A percentile compares a stretch with the other conserved stretches of the same genome.
Conservation (phyloP, 2,888 invertebrate species). For the Hirtodrosophila confusa region DNA sequence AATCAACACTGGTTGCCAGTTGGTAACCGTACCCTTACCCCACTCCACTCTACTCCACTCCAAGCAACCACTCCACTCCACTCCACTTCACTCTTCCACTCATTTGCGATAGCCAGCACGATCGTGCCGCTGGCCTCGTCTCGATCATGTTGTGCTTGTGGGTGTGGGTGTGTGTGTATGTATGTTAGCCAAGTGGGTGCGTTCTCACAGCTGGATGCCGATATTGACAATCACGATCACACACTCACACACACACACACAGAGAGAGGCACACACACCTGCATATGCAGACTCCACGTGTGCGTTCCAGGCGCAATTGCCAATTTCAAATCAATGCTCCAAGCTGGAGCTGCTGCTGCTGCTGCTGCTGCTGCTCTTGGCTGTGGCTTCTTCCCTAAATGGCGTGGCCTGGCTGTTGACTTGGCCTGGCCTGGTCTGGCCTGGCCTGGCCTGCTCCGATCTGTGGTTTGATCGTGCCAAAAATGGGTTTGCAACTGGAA, state of each 20-base stretch:
- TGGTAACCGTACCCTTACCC: slow-evolving; percentile 1
- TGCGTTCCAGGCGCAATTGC: slow-evolving; percentile 65
- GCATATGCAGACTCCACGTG: slow-evolving; percentile 65
- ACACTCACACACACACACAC: slow-evolving; percentile 18
- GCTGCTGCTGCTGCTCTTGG: slow-evolving; percentile 16
- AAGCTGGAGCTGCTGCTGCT: slow-evolving; percentile 21
- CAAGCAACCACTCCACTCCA: slow-evolving; percentile 2
- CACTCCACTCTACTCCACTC: slow-evolving; percentile 6
- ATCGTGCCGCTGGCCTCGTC: slow-evolving; percentile 71
- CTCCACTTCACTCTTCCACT: slow-evolving; percentile 14
- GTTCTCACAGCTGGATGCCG: slow-evolving; percentile 77
- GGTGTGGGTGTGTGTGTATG: slow-evolving; percentile 28
- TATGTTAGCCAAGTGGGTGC: slow-evolving; percentile 69
- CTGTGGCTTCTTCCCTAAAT: slow-evolving; percentile 71
- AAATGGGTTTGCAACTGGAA: slow-evolving; percentile 80
- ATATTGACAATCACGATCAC: slow-evolving; percentile 62
- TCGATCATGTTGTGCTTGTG: slow-evolving; percentile 48
- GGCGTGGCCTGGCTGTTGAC: slow-evolving; percentile 48
- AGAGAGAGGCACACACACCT: slow-evolving; percentile 25
- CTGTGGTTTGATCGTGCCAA: slow-evolving; percentile 71
- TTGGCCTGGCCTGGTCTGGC: slow-evolving; percentile 14
- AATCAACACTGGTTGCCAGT: slow-evolving; percentile 66
- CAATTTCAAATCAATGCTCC: slow-evolving; percentile 71
- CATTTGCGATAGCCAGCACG: slow-evolving; percentile 47
- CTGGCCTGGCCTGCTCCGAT: slow-evolving; percentile 26